Conservation (phyloP, 2,113 vertebrate genomes). For the Catharus fuscescens region DNA sequence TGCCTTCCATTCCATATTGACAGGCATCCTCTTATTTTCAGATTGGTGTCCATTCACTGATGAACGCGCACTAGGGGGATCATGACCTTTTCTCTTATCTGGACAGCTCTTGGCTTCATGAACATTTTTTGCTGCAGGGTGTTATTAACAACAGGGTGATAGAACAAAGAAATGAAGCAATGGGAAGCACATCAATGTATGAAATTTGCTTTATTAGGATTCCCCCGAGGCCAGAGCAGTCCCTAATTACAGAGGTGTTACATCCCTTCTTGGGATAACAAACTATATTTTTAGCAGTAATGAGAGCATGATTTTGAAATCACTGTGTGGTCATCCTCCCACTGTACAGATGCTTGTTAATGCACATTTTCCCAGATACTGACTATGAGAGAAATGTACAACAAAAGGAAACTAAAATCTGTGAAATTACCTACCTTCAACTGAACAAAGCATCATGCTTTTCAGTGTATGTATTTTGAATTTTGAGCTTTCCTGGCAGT, state of each 20-base stretch:
- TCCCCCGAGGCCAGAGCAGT: slow-evolving; percentile 52
- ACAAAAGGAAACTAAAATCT: neutral
- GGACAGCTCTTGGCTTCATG: slow-evolving; percentile 80
- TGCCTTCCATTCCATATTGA: slow-evolving; percentile 75
- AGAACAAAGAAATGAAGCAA: slow-evolving; percentile 77
- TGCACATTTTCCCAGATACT: slow-evolving; percentile 37
- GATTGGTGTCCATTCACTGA: slow-evolving; percentile 77
- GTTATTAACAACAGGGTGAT: slow-evolving; percentile 78
- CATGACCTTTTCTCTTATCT: slow-evolving; percentile 82
- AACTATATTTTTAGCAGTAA: slow-evolving; percentile 63
- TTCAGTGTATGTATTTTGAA: neutral
- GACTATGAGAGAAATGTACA: neutral
- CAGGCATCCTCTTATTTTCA: slow-evolving; percentile 74
- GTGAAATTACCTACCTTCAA: neutral
- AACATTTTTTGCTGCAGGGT: slow-evolving; percentile 82
- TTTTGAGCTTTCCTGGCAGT: neutral
- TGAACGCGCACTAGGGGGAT: slow-evolving; percentile 73
- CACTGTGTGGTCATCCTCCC: slow-evolving; percentile 38
- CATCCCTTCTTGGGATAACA: slow-evolving; percentile 64
- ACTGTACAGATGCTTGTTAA: slow-evolving; percentile 53
- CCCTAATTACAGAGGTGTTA: slow-evolving; percentile 70
- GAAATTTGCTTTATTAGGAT: slow-evolving; percentile 76
- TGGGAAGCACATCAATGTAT: slow-evolving; percentile 71
- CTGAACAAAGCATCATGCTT: neutral
- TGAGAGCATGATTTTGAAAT: slow-evolving; percentile 64